phyloP scores from a whole-genome alignment of 2,888 invertebrate genomes.

The Plemyria rubiginata region DNA sequence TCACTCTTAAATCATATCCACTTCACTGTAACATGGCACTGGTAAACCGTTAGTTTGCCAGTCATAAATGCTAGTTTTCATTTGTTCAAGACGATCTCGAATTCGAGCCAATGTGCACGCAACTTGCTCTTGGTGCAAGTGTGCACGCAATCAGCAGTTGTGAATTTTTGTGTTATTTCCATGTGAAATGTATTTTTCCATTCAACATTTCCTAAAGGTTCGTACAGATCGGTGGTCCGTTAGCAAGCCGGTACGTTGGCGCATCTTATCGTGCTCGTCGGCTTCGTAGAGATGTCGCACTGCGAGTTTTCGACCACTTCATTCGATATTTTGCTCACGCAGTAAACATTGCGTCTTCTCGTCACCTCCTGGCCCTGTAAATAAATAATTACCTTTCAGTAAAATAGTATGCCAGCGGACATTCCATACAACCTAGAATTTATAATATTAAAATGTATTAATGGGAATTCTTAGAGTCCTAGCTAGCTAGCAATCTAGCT shows the following conservation, averaged over 20 bases:
- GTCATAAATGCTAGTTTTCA: slow-evolving; percentile 40
- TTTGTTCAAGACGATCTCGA: slow-evolving; percentile 15
- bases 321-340: slow-evolving; percentile 90
- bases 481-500: not conserved
- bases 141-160: slow-evolving; percentile 12
- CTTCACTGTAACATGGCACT: slow-evolving; percentile 42
- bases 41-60: slow-evolving; percentile 30
- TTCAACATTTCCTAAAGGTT: slow-evolving; percentile 16
- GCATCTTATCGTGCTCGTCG: slow-evolving; percentile 88
- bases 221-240: slow-evolving; percentile 30
- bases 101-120: slow-evolving; percentile 25
- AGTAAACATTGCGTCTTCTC: slow-evolving; percentile 88
- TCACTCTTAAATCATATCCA: slow-evolving; percentile 48
- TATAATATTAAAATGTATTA: too few species aligned
- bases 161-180: slow-evolving; percentile 28
- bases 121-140: slow-evolving; percentile 4
- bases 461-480: not conserved
- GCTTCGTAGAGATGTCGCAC: slow-evolving; percentile 88
- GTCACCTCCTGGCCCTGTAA: slow-evolving; percentile 82
- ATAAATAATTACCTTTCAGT: not conserved
- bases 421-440: too few species aligned
- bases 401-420: not conserved
- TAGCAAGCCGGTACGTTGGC: slow-evolving; percentile 78
- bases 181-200: slow-evolving; percentile 27
- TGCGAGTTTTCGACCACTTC: slow-evolving; percentile 89